Base-by-base conservation (phyloP, 2,797 vertebrate species). In the Sebastolobus alascanus region DNA sequence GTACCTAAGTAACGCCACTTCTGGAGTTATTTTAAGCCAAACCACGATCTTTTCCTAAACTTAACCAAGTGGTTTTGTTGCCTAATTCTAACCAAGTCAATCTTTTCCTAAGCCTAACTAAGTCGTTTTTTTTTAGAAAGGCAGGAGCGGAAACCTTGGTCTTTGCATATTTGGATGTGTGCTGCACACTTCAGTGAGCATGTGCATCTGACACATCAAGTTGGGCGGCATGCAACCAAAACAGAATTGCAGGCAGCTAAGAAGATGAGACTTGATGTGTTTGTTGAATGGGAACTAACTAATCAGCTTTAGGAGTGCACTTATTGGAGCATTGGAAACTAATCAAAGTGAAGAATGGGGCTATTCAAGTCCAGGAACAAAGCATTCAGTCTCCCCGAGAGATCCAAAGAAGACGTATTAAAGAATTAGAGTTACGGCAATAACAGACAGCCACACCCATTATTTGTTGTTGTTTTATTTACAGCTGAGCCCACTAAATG, bases 311-410 rank as follows among this genome's bases (percentile, higher is more conserved):
- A 58, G 22, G 79, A 75, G 70, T 76, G 52, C 80, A 77, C 80
- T 86, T 84, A 84, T 83, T 86, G 84, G 79, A 88, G 71, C 82
- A 87, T 79, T 84, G 85, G 79, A 91, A 92, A 91, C 74, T 84
- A 90, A 91, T 93, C 86, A 90, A 82, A 84, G 77, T 80, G 87
- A 87, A 82, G 73, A 89, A 93, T 83, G 63, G 38, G 59, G 73
- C 75, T 73, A 60, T 84, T 87, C 79, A 72, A 64, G 71, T 38
- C 61, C 59, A 69, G 70, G 29, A 85, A 89, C 83, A 80, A 90
- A 87, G 80, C 69, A 31, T 78, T 82, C 68, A 16, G 59, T 73
- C 59, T 84, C 60, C 52, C 22, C 10, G 6, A 83, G 77, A 80
- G 58, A 78, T 88, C 68, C 72, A 77, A 82, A 77, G 68, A 87